Evolutionary conservation across 2,888 invertebrate species (phyloP), one percentile per base, ranked within the genome.

Genomic region (Andrena bicolor): DNA sequence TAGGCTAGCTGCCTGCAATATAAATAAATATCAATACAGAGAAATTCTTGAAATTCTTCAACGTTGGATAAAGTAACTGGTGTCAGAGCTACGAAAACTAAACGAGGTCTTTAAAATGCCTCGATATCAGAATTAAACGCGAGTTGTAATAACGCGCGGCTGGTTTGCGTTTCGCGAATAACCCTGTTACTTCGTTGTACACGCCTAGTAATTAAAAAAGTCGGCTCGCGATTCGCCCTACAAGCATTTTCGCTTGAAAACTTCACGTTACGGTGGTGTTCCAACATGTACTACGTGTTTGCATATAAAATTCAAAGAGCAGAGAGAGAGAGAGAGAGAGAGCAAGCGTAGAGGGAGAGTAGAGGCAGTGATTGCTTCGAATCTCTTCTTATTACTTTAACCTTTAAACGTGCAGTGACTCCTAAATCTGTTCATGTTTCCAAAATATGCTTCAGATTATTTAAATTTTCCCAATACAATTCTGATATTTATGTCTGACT

Each of bases 151-250:
- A 56, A 60, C 48, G 16, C 49, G 23, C 23, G 8, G 26, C 23
- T 56, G 66, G 74, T 56, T 74, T 74, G 49, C 41, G 30, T 58
- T 56, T 20, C 30, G 10, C 30, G 30, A 49, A 20, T n/a, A 49
- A n/a, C 26, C 26, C 13, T 6, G 30, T 28, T 48, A 30, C 35
- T 64, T n/a, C 10, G 58, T 58, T 48, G 41, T 28, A 28, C 32
- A 26, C 64, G 13, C 16, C 56, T n/a, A 30, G 53, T 76, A 76
- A 76, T 76, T 76, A 76, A 76, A 76, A 76, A 53, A 8, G 41
- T 69, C 49, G 35, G 41, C 51, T 16, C 4, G 32, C 56, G 63
- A 56, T 51, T 69, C 48, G 41, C 20, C 48, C 30, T 58, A 28
- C 65, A 28, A 20, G 35, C 73, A 66, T 66, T 74, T 49, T n/a